Evolutionary conservation across 2,113 vertebrate species (phyloP).

Genomic region (Pelusios castaneus): DNA sequence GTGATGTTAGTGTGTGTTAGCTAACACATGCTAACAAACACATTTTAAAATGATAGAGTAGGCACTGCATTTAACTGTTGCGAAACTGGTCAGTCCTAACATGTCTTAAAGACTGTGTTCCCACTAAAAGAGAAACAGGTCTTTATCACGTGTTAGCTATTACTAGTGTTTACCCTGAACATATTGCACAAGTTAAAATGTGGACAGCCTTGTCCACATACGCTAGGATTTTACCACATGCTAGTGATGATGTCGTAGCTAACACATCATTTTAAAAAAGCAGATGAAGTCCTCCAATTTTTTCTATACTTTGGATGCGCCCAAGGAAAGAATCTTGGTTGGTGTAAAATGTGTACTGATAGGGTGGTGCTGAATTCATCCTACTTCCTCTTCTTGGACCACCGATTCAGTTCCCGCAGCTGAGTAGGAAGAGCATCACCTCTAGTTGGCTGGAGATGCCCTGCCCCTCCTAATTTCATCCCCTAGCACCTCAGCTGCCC

Average conservation of each 20-base stretch:
- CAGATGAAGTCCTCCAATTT: not conserved
- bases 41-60: not conserved
- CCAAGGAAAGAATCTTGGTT: not conserved
- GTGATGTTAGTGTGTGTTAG: not conserved
- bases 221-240: constrained; percentile 38
- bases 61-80: not conserved
- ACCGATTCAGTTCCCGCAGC: not conserved
- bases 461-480: not conserved
- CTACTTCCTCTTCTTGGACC: not conserved
- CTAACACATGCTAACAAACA: not conserved
- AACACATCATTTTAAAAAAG: not conserved
- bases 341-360: fast-evolving
- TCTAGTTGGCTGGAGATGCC: not conserved
- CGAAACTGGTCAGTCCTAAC: not conserved
- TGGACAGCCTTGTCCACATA: constrained; percentile 34
- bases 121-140: not conserved
- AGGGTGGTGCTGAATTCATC: not conserved
- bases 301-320: fast-evolving
- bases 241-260: not conserved
- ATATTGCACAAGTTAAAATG: constrained; percentile 36
- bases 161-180: not conserved
- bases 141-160: not conserved
- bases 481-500: not conserved
- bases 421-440: not conserved
- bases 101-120: not conserved